Evolutionary conservation across 2,797 vertebrate genomes (phyloP).

Genomic region (Clarias pachynema): DNA sequence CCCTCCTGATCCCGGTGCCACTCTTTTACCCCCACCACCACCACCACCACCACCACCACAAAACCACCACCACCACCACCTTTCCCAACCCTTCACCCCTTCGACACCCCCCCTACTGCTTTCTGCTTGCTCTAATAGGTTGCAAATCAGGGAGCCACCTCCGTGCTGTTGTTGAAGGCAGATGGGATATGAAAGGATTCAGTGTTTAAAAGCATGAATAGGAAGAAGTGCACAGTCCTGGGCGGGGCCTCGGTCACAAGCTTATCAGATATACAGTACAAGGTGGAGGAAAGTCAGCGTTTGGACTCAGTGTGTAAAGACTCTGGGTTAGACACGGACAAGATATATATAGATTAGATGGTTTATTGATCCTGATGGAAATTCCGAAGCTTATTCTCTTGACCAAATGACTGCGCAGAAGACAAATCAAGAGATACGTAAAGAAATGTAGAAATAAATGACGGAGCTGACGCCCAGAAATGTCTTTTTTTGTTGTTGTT

Average conservation of each 20-base stretch:
- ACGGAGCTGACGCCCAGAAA: too few relatives aligned
- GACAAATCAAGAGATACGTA: too few relatives aligned
- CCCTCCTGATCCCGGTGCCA: conserved; percentile 64
- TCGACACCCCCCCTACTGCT: conserved; percentile 32
- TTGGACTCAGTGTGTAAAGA: background rate
- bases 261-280: conserved; percentile 55
- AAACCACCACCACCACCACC: conserved; percentile 48
- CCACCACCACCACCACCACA: too few relatives aligned
- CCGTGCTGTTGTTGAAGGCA: conserved; percentile 56
- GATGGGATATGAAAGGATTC: conserved; percentile 60
- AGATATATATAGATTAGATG: too few relatives aligned
- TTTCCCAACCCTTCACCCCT: background rate
- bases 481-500: too few relatives aligned
- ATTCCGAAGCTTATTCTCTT: too few relatives aligned
- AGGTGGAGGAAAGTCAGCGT: conserved; percentile 17
- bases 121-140: conserved; percentile 64
- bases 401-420: too few relatives aligned
- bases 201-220: conserved; percentile 59
- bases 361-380: too few relatives aligned
- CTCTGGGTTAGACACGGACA: too few relatives aligned
- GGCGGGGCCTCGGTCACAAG: conserved; percentile 44
- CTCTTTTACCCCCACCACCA: conserved; percentile 24
- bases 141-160: conserved; percentile 62
- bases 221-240: conserved; percentile 50
- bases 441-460: too few relatives aligned